Base-by-base conservation (phyloP, 2,113 vertebrate genomes). In the Zapus hudsonius region DNA sequence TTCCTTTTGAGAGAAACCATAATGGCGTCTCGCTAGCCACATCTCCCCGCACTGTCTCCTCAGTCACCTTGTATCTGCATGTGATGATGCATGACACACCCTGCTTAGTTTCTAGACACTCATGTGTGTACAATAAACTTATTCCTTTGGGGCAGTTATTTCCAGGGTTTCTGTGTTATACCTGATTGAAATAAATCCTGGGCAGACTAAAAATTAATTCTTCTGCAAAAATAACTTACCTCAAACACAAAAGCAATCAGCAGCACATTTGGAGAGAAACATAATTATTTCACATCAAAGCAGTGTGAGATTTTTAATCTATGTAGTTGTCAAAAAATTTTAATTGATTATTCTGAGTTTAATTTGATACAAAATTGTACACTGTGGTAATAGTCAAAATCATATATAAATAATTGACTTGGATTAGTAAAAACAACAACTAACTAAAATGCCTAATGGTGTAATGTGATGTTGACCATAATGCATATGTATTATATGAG, bases 51-150 rank as follows among this genome's bases (percentile, higher is more conserved):
- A 40, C 19, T 4, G 19, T 4, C 27, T 9, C 40, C 61, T n/a
- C 13, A 61, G 59, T 9, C 27, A 13, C 57, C 29, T 2, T 23
- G 1, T 33, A 63, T 74, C 16, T 17, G 6, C 4, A 1, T n/a
- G 17, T n/a, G 22, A 22, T 1, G 3, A 3, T 36, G 3, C 42
- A 25, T 2, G 7, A 0, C 20, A 22, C n/a, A 10, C 6, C 66
- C 31, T 19, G 8, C 11, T 8, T 5, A 38, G 5, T 73, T 81
- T 44, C 63, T 33, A 82, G 13, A 3, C 15, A 47, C 70, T 25
- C 52, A 52, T 84, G 22, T 57, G 80, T 57, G 8, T 29, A 74
- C 20, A 87, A 76, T 27, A 81, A 74, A 72, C 33, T 38, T 85
- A 20, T 67, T 63, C 20, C 16, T 75, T 79, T n/a, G 40, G 31